Percentiles rank a stretch among this genome's conserved stretches.
These are phyloP conservation scores for Lasiurus cinereus DNA, from an alignment of 2,113 vertebrate genomes.

Conservation along the genomic window DNA sequence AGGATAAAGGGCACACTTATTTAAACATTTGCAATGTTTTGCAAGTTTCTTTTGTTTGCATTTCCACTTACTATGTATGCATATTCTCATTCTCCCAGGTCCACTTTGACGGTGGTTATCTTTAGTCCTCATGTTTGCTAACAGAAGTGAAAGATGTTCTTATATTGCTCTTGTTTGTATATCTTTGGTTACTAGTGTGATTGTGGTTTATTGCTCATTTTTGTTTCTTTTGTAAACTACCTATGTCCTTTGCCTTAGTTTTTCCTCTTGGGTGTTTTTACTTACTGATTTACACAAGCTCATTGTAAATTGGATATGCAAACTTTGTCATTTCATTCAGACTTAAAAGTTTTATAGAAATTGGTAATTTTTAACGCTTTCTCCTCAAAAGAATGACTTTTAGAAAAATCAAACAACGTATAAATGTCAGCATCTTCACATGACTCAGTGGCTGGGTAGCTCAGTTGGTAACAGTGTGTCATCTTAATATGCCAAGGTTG, in stretches of 20 bases:
- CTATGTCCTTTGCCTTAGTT: background rate
- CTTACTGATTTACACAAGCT: background rate
- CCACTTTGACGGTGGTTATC: fast-evolving
- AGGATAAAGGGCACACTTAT: background rate
- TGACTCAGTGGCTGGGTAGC: background rate
- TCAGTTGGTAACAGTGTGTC: too few relatives aligned
- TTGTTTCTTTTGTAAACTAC: background rate
- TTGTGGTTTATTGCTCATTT: background rate
- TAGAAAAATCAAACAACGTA: background rate
- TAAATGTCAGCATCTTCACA: background rate
- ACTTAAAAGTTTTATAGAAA: constrained; percentile 33
- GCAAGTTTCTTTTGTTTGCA: background rate
- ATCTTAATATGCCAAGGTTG: too few relatives aligned
- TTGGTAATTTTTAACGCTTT: background rate
- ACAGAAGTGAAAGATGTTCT: background rate
- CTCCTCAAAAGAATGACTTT: constrained; percentile 4
- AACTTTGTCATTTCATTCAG: background rate
- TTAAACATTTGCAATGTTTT: background rate
- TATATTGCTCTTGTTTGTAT: background rate
- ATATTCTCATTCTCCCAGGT: fast-evolving
- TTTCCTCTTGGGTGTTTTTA: constrained; percentile 24
- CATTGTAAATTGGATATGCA: background rate
- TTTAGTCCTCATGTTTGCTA: background rate
- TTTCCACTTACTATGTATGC: fast-evolving
- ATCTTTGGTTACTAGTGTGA: background rate